These are phyloP conservation scores for Saccostrea glomerata DNA, from an alignment of 1,140 invertebrate species.

Conservation along the genomic window DNA sequence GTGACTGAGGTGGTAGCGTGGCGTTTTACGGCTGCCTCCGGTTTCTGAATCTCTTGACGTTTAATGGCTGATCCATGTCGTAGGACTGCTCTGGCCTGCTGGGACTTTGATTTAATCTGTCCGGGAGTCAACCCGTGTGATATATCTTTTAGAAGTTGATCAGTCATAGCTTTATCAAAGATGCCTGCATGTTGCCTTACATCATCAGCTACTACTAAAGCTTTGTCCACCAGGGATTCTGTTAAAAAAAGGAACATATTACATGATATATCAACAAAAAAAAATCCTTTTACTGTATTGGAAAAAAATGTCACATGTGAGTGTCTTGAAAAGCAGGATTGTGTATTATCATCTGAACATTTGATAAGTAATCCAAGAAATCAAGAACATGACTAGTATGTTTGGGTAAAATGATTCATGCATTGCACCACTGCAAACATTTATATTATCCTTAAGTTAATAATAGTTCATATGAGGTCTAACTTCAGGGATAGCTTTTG, in stretches of 20 bases:
- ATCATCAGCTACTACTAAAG: neutral
- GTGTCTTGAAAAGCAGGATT: neutral
- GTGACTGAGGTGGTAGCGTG: neutral
- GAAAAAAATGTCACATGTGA: neutral
- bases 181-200: neutral
- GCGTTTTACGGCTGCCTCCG: neutral
- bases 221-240: neutral
- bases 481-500: too few species aligned
- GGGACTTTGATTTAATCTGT: neutral
- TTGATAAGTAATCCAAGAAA: neutral
- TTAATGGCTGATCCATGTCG: neutral
- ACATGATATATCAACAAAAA: neutral
- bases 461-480: too few species aligned
- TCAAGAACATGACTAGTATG: neutral
- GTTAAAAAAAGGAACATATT: neutral
- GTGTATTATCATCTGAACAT: neutral
- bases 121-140: neutral
- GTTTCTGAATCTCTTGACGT: neutral
- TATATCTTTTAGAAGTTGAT: neutral
- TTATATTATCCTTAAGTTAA: too few species aligned
- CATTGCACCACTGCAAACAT: too few species aligned
- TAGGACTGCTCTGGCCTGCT: too few species aligned
- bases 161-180: neutral
- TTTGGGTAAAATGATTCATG: too few species aligned
- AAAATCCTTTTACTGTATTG: neutral